Evolutionary conservation across 2,113 vertebrate species (phyloP).

Genomic region (Reinhardtius hippoglossoides): DNA sequence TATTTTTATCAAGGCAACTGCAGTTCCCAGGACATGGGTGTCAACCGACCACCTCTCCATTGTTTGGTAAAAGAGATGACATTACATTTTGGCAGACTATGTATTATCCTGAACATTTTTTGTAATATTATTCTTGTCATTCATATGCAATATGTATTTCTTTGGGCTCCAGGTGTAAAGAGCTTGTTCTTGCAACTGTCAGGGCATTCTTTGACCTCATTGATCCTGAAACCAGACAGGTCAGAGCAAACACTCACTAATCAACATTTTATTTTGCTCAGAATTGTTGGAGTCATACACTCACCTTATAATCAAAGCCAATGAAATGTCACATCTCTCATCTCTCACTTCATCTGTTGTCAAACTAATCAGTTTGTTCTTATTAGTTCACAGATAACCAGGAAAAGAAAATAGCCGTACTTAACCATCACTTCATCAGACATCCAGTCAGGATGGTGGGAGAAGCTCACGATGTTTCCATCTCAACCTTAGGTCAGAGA

Average conservation of each 20-base stretch:
- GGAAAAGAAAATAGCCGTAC: slow-evolving; percentile 85
- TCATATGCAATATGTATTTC: neutral
- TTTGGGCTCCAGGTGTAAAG: slow-evolving; percentile 90
- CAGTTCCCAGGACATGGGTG: slow-evolving; percentile 94
- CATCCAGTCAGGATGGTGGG: slow-evolving; percentile 88
- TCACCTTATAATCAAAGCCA: neutral
- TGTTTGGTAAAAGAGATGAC: slow-evolving; percentile 87
- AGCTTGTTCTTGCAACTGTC: slow-evolving; percentile 92
- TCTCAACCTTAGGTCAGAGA: slow-evolving; percentile 85
- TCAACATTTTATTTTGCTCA: neutral
- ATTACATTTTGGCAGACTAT: neutral
- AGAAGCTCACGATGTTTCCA: slow-evolving; percentile 77
- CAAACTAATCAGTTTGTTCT: slow-evolving; percentile 4
- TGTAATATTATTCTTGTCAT: neutral
- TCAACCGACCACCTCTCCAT: slow-evolving; percentile 98
- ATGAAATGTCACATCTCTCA: neutral
- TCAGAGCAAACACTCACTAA: slow-evolving; percentile 61
- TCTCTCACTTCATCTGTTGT: neutral
- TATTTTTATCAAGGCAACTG: slow-evolving; percentile 85
- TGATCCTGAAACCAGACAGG: slow-evolving; percentile 92
- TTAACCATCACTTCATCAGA: slow-evolving; percentile 93
- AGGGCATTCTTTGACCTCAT: slow-evolving; percentile 95
- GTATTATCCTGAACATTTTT: neutral
- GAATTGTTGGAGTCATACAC: no score
- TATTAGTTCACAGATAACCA: slow-evolving; percentile 89